phyloP scores from a whole-genome alignment of 2,797 vertebrate species.

The Phrynocephalus vlangalii region DNA sequence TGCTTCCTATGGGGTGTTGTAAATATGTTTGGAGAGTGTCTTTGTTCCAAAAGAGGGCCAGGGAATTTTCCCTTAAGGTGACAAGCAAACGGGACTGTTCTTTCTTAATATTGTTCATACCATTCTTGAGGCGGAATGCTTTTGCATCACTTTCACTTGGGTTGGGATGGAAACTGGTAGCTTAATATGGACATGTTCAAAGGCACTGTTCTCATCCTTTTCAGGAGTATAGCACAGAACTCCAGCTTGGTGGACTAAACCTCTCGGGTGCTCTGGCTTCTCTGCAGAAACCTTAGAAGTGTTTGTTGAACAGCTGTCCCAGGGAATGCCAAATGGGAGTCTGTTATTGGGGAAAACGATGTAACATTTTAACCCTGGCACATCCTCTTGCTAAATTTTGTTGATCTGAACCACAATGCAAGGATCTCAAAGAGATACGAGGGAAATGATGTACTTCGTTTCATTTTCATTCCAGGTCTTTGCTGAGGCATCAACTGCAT shows the following conservation, averaged over 20 bases:
- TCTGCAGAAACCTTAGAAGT: slow-evolving; percentile 80
- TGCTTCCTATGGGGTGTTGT: background rate
- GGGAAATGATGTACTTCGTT: background rate
- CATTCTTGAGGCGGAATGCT: no score
- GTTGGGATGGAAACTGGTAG: no score
- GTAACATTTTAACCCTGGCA: background rate
- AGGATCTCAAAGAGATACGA: background rate
- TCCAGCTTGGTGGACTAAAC: slow-evolving; percentile 83
- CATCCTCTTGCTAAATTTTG: background rate
- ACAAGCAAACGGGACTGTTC: no score
- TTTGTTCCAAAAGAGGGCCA: background rate
- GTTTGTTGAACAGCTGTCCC: slow-evolving; percentile 83
- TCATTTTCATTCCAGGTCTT: background rate
- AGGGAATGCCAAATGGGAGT: slow-evolving; percentile 78
- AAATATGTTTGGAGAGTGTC: background rate
- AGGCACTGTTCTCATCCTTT: background rate
- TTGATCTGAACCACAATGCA: background rate
- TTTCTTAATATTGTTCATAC: no score
- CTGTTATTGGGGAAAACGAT: background rate
- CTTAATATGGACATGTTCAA: background rate
- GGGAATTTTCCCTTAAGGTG: background rate
- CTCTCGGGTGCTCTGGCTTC: slow-evolving; percentile 87
- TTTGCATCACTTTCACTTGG: no score
- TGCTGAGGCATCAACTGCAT: background rate
- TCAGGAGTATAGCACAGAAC: slow-evolving; percentile 86